A percentile compares a stretch with the other conserved stretches of the same genome.
These are phyloP conservation scores for Ceriagrion tenellum DNA, from an alignment of 2,888 invertebrate species.

Conservation along the genomic window DNA sequence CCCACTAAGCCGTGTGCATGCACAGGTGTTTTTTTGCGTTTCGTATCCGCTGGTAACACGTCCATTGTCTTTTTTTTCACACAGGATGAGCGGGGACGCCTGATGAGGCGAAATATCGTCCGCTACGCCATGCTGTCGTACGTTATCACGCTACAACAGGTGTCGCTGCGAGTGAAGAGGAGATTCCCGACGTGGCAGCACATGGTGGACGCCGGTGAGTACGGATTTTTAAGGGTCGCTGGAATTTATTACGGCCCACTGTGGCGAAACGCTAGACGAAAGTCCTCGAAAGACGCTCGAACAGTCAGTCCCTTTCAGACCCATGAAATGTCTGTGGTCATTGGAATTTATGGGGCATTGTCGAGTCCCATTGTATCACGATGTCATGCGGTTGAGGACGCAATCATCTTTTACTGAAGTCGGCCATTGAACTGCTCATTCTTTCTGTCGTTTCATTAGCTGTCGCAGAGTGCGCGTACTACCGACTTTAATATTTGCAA, in stretches of 20 bases:
- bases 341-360: conserved; percentile 8
- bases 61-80: conserved; percentile 74
- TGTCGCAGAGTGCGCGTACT: too few species aligned
- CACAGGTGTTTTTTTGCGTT: background rate
- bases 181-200: conserved; percentile 94
- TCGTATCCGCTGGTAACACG: background rate
- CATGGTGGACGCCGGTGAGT: conserved; percentile 92
- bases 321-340: background rate
- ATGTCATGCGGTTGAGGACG: background rate
- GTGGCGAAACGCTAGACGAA: background rate
- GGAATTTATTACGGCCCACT: background rate
- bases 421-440: background rate
- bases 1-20: background rate
- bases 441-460: background rate
- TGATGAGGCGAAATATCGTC: conserved; percentile 94
- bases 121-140: conserved; percentile 93
- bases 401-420: background rate
- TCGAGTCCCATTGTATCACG: background rate
- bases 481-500: too few species aligned
- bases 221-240: background rate
- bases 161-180: conserved; percentile 91
- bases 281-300: background rate
- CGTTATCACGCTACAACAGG: conserved; percentile 92
- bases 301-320: background rate
- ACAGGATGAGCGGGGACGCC: conserved; percentile 92